Base-by-base conservation (phyloP, 2,888 invertebrate genomes). In the Poecilus cupreus region DNA sequence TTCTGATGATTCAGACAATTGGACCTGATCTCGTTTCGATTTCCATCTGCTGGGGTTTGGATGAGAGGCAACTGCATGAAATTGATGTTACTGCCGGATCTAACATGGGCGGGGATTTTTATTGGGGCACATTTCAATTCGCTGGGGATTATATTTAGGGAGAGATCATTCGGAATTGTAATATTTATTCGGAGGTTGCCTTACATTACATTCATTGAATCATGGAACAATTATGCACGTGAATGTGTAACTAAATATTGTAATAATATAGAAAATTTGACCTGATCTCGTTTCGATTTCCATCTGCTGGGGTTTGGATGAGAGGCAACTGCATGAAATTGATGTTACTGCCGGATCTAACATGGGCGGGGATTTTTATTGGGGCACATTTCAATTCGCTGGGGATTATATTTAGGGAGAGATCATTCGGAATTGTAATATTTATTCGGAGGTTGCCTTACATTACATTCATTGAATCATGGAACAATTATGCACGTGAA, bases 21-120 rank as follows among this genome's bases (percentile, higher is more conserved):
- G 60, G 60, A 60, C 6, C 18, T 18, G 51, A 18, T 22, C 8
- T 6, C 13, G 64, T 37, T 68, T 68, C 64, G 64, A 68, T 68
- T 68, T 10, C 64, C 37, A 37, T 60, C 32, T 60, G 24, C 54
- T 4, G n/a, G n/a, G n/a, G n/a, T n/a, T n/a, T n/a, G n/a, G n/a
- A n/a, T n/a, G 60, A 24, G n/a, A 13, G 26, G 32, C 18, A 13
- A 60, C 26, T 11, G 13, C 18, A 32, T 18, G 37, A 37, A 37
- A 68, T 68, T 68, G 64, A 68, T 68, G 64, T 32, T 32, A 32
- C 32, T 32, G 32, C 8, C 32, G 32, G 4, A 3, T 32, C 32
- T 6, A 32, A 32, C 32, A 32, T 32, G 22, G 60, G n/a, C 54
- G 54, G 43, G 3, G 43, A 43, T 43, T 43, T 11, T 43, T 43